Evolutionary conservation across 2,888 invertebrate genomes (phyloP).

Genomic region (Lamellibrachia satsuma): DNA sequence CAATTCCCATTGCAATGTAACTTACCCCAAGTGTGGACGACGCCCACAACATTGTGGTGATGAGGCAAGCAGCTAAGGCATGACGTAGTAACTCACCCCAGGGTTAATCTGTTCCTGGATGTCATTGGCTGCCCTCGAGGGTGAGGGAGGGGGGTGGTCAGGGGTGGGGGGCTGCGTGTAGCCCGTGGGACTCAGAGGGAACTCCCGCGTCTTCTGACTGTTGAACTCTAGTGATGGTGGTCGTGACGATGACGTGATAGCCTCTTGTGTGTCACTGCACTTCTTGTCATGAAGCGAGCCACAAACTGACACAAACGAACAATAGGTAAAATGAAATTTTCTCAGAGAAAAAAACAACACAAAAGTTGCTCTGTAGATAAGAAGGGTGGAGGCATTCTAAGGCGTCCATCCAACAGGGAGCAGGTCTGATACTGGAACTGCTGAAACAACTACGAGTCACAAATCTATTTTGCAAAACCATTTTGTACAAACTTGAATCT

Average conservation of each 20-base stretch:
- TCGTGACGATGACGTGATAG: conserved; percentile 25
- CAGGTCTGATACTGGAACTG: too few relatives aligned
- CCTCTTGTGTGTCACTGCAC: neutral
- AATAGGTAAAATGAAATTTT: neutral
- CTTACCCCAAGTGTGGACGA: too few relatives aligned
- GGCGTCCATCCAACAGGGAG: too few relatives aligned
- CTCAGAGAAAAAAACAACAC: neutral
- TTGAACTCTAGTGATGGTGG: conserved; percentile 50
- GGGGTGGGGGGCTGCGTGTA: conserved; percentile 92
- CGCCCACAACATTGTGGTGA: too few relatives aligned
- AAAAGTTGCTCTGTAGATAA: too few relatives aligned
- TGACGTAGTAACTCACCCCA: conserved; percentile 72
- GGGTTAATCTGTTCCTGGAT: conserved; percentile 91
- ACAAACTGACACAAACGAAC: neutral
- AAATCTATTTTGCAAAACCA: too few relatives aligned
- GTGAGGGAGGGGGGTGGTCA: conserved; percentile 92
- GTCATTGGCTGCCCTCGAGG: conserved; percentile 85
- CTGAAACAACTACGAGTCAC: too few relatives aligned
- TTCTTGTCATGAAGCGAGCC: neutral
- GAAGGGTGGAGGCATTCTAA: too few relatives aligned
- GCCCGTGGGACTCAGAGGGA: conserved; percentile 87
- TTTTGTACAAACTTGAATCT: too few relatives aligned
- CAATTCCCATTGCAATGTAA: too few relatives aligned
- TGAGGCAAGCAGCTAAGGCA: too few relatives aligned
- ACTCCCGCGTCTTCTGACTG: conserved; percentile 30